Percentiles rank a stretch among this genome's conserved stretches.
These are phyloP conservation scores for Pangasius mekongensis DNA, from an alignment of 2,797 vertebrate genomes.

Conservation along the genomic window DNA sequence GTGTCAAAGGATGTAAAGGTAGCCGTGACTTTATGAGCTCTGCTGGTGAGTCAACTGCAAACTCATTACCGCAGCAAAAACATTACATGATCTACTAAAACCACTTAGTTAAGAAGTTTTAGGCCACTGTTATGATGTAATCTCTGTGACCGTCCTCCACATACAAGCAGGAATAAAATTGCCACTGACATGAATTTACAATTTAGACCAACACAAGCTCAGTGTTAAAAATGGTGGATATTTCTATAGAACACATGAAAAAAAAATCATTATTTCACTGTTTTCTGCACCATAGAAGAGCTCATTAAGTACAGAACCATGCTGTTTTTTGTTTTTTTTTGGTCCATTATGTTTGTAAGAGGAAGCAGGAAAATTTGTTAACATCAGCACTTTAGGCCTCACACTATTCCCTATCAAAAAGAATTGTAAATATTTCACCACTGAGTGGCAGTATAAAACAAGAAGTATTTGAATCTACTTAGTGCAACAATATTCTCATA, in stretches of 20 bases:
- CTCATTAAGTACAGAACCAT: background rate
- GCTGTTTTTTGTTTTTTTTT: background rate
- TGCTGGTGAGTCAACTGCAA: background rate
- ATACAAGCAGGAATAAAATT: background rate
- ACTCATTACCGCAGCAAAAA: background rate
- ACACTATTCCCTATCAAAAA: background rate
- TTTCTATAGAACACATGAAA: background rate
- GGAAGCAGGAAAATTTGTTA: background rate
- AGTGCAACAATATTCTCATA: slow-evolving; percentile 41
- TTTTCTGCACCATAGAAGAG: background rate
- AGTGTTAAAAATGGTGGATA: background rate
- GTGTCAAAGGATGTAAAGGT: background rate
- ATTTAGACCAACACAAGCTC: background rate
- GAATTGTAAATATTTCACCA: slow-evolving; percentile 45
- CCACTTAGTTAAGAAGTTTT: background rate
- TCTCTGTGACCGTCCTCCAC: background rate
- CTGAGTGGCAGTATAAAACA: slow-evolving; percentile 68
- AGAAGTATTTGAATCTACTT: slow-evolving; percentile 35
- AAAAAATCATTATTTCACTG: background rate
- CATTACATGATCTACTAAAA: slow-evolving; percentile 9
- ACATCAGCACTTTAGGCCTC: background rate
- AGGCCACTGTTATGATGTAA: background rate
- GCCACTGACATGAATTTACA: background rate
- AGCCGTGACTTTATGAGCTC: background rate
- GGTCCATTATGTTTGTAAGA: background rate